Conservation (phyloP, 2,888 invertebrate genomes). For the Drosophila affinis region DNA sequence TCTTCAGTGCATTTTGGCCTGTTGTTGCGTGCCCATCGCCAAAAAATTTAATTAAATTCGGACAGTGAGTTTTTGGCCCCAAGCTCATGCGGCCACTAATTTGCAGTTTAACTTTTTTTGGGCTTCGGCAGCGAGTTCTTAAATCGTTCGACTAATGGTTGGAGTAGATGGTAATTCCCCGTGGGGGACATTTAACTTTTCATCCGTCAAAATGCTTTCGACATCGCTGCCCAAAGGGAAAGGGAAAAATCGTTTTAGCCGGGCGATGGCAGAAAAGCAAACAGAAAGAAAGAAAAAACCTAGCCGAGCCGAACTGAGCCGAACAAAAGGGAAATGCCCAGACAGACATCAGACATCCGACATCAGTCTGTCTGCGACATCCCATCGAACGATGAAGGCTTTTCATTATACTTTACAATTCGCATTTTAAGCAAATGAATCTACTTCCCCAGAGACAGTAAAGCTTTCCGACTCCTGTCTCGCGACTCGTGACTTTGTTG, state of each 20-base stretch:
- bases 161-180: slow-evolving; percentile 44
- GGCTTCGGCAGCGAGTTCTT: slow-evolving; percentile 22
- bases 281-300: slow-evolving; percentile 19
- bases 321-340: slow-evolving; percentile 32
- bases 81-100: slow-evolving; percentile 24
- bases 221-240: slow-evolving; percentile 41
- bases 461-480: slow-evolving; percentile 13
- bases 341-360: slow-evolving; percentile 44
- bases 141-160: slow-evolving; percentile 48
- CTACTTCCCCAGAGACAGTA: slow-evolving; percentile 45
- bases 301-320: slow-evolving; percentile 10
- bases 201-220: slow-evolving; percentile 66
- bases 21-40: neutral
- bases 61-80: neutral
- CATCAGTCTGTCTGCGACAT: slow-evolving; percentile 37
- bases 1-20: neutral
- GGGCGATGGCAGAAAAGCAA: slow-evolving; percentile 27
- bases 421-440: slow-evolving; percentile 54
- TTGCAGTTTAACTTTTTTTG: slow-evolving; percentile 43
- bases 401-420: slow-evolving; percentile 63
- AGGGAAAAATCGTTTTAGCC: slow-evolving; percentile 56
- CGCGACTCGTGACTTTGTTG: slow-evolving; percentile 33
- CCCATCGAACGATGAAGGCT: slow-evolving; percentile 57
- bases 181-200: slow-evolving; percentile 67
- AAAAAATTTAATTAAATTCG: neutral